phyloP scores from a whole-genome alignment of 2,888 invertebrate genomes.

The Dolichomitus sp. region DNA sequence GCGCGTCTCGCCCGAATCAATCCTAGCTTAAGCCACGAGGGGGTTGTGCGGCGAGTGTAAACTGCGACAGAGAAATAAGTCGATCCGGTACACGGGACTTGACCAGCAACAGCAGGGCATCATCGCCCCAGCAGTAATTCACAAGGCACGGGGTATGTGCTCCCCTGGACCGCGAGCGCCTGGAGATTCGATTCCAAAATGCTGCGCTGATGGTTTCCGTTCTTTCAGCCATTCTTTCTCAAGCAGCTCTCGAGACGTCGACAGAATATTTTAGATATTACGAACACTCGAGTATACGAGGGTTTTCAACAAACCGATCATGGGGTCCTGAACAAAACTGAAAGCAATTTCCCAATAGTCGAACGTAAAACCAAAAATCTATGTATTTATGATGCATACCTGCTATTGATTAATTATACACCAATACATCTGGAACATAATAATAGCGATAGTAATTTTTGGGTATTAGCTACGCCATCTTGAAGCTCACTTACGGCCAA shows the following conservation, averaged over 20 bases:
- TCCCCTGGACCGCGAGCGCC: conserved; percentile 52
- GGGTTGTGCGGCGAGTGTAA: conserved; percentile 39
- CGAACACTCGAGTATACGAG: conserved; percentile 3
- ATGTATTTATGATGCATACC: background rate
- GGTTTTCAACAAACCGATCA: conserved; percentile 30
- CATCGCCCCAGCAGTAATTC: conserved; percentile 3
- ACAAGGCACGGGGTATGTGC: background rate
- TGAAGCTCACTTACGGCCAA: background rate
- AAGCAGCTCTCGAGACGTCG: conserved; percentile 37
- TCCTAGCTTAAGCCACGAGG: conserved; percentile 66
- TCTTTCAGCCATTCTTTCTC: conserved; percentile 36
- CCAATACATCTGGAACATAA: no score
- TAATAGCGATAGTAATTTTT: background rate
- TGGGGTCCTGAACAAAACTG: background rate
- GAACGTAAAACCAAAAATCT: background rate
- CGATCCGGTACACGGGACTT: conserved; percentile 44
- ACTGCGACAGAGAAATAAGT: conserved; percentile 61
- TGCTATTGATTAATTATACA: background rate
- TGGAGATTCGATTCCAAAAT: conserved; percentile 47
- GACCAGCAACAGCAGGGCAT: conserved; percentile 56
- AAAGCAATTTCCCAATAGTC: background rate
- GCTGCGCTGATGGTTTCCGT: conserved; percentile 41
- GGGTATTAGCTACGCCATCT: background rate
- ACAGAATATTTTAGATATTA: conserved; percentile 31
- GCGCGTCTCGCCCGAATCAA: conserved; percentile 72